These are phyloP conservation scores for Parasteatoda tepidariorum DNA, from an alignment of 1,140 invertebrate species.

Conservation along the genomic window DNA sequence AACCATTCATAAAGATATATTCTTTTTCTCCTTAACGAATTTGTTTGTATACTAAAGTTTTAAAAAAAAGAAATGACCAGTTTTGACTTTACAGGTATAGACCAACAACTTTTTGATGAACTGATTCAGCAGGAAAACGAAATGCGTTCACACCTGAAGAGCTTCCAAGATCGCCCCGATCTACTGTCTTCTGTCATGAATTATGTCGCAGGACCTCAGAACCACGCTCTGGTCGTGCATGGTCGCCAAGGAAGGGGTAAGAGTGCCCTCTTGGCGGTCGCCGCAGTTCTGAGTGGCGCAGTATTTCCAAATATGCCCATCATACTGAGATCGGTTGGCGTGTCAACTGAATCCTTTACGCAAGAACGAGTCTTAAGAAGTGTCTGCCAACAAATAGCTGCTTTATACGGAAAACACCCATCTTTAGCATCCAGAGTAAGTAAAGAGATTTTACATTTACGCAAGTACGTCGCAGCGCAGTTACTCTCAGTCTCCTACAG, in stretches of 20 bases:
- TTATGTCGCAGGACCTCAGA: constrained; percentile 72
- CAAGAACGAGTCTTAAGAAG: constrained; percentile 76
- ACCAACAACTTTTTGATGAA: constrained; percentile 75
- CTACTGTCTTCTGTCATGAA: constrained; percentile 66
- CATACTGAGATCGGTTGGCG: constrained; percentile 71
- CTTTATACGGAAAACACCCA: constrained; percentile 68
- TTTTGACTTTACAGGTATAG: too few species aligned
- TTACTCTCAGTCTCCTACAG: too few species aligned
- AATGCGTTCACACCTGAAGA: constrained; percentile 65
- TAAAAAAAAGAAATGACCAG: too few species aligned
- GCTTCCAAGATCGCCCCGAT: constrained; percentile 68
- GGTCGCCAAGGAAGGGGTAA: constrained; percentile 36
- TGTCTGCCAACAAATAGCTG: constrained; percentile 76
- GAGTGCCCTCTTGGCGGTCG: constrained; percentile 40
- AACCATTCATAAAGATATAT: too few species aligned
- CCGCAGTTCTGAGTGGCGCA: neutral
- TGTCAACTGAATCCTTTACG: constrained; percentile 77
- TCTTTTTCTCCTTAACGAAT: too few species aligned
- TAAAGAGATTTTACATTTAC: too few species aligned
- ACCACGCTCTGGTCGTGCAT: constrained; percentile 15
- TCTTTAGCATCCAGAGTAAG: constrained; percentile 62
- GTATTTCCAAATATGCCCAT: constrained; percentile 1
- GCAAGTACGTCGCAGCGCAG: too few species aligned
- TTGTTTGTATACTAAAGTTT: too few species aligned
- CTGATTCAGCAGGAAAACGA: constrained; percentile 67